Percentiles rank a stretch among this genome's conserved stretches.
phyloP scores from a whole-genome alignment of 2,797 vertebrate species.

The Mycteria americana region DNA sequence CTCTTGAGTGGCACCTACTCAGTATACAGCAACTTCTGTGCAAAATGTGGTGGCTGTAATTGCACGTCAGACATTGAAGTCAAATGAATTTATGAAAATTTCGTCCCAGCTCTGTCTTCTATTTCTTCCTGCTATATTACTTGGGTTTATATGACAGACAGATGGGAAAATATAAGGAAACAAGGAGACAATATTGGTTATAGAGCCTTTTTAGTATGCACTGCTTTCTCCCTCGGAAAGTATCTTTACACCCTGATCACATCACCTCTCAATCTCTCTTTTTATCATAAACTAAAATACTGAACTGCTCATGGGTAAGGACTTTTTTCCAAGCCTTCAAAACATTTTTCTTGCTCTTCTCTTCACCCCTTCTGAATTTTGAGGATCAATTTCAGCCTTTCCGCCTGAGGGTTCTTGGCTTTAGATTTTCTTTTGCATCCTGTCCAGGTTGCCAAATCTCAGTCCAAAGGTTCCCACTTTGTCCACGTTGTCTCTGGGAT shows the following conservation, averaged over 20 bases:
- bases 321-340: not conserved
- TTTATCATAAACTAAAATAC: not conserved
- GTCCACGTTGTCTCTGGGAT: not conserved
- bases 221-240: not conserved
- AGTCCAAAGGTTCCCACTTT: not conserved
- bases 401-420: not conserved
- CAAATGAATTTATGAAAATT: not conserved
- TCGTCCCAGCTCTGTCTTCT: not conserved
- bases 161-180: not conserved
- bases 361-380: not conserved
- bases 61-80: not conserved
- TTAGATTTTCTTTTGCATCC: not conserved
- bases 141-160: not conserved
- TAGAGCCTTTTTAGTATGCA: not conserved
- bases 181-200: not conserved
- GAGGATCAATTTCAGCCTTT: not conserved
- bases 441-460: not conserved
- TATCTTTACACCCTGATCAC: not conserved
- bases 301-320: not conserved
- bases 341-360: not conserved
- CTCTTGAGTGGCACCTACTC: not conserved
- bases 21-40: not conserved
- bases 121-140: not conserved
- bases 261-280: not conserved
- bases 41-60: not conserved